Evolutionary conservation across 2,113 vertebrate genomes (phyloP).

Genomic region (Catharus fuscescens): DNA sequence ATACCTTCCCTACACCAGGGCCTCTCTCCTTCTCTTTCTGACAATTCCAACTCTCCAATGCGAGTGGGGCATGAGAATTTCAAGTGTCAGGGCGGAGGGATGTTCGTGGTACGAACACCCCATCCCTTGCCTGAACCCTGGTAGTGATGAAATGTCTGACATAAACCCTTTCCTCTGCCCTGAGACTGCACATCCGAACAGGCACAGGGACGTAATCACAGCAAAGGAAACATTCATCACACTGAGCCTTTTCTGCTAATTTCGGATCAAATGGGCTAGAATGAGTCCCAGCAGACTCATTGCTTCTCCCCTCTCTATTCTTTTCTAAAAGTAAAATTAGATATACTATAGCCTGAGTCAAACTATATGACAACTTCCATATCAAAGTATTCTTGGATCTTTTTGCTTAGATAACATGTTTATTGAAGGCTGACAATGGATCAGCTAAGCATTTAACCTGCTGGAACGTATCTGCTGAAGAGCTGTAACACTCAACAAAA

Average conservation of each 20-base stretch:
- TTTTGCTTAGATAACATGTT: not conserved
- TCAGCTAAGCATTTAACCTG: not conserved
- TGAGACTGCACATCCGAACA: accelerated
- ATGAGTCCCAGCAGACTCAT: not conserved
- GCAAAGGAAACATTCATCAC: not conserved
- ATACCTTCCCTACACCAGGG: not conserved
- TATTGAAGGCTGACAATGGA: not conserved
- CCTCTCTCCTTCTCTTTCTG: not conserved
- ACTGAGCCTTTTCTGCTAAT: not conserved
- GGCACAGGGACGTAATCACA: not conserved
- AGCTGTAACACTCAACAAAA: not conserved
- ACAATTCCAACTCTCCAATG: not conserved
- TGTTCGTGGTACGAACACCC: not conserved
- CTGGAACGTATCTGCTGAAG: not conserved
- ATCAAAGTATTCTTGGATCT: not conserved
- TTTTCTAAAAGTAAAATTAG: not conserved
- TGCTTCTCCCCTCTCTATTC: not conserved
- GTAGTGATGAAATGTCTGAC: not conserved
- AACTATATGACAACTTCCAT: accelerated
- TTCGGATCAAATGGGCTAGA: not conserved
- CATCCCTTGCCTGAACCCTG: not conserved
- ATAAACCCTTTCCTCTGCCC: not conserved
- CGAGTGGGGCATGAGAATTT: not conserved
- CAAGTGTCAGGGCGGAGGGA: not conserved
- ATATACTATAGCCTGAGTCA: not conserved